phyloP scores from a whole-genome alignment of 2,888 invertebrate genomes.

The Cylindroiulus punctatus region DNA sequence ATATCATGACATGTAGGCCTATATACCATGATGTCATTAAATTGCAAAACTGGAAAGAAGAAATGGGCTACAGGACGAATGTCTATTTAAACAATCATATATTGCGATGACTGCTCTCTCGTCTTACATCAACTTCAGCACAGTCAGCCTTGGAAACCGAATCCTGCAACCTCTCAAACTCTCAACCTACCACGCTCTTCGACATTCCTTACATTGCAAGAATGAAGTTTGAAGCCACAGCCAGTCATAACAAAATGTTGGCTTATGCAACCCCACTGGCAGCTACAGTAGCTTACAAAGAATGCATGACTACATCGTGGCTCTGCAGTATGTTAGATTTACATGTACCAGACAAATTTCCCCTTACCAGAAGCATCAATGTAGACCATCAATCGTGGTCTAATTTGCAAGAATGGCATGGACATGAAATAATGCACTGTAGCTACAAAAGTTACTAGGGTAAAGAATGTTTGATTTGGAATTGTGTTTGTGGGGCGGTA shows the following conservation, averaged over 20 bases:
- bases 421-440: slow-evolving; percentile 13
- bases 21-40: not conserved
- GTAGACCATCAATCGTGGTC: slow-evolving; percentile 26
- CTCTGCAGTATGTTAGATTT: not conserved
- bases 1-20: too few species aligned
- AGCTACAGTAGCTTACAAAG: not conserved
- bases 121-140: not conserved
- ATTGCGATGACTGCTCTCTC: not conserved
- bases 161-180: not conserved
- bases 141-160: not conserved
- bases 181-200: not conserved
- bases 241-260: not conserved
- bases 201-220: not conserved
- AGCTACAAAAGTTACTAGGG: not conserved
- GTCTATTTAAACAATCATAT: not conserved
- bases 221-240: not conserved
- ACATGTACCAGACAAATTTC: not conserved
- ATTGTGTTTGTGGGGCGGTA: slow-evolving; percentile 31
- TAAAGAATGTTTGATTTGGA: not conserved
- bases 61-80: not conserved
- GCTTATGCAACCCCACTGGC: not conserved
- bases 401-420: not conserved
- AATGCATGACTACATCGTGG: not conserved
- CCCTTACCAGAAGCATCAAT: not conserved
- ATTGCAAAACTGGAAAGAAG: not conserved